A percentile compares a stretch with the other conserved stretches of the same genome.
Evolutionary conservation across 2,113 vertebrate genomes (phyloP).

Genomic region (Rousettus leschenaultii): DNA sequence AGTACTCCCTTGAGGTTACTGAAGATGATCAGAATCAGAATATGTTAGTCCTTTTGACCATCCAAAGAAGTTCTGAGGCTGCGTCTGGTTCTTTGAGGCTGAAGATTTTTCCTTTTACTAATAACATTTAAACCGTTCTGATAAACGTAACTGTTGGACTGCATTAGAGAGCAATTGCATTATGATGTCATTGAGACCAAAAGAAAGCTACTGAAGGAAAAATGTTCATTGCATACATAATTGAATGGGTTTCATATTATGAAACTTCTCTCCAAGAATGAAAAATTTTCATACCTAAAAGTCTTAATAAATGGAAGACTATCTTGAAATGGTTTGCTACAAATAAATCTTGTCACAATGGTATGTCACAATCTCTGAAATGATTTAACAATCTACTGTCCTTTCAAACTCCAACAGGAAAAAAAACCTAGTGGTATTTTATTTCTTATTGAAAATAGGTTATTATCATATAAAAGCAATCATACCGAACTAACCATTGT

Average conservation of each 20-base stretch:
- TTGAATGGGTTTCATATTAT: not conserved
- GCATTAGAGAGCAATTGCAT: not conserved
- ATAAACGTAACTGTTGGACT: not conserved
- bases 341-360: not conserved
- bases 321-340: conserved; percentile 21
- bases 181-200: conserved; percentile 12
- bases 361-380: not conserved
- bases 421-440: not conserved
- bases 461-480: not conserved
- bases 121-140: conserved; percentile 17
- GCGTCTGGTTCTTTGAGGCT: not conserved
- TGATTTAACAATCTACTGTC: not conserved
- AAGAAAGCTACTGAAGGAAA: conserved; percentile 4
- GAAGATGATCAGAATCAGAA: not conserved
- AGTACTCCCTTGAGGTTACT: not conserved
- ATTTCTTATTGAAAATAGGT: not conserved
- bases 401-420: not conserved
- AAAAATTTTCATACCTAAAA: not conserved
- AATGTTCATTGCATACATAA: not conserved
- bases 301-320: not conserved
- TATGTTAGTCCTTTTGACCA: not conserved
- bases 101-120: conserved; percentile 13
- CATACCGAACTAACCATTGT: not conserved
- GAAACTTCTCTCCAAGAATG: not conserved
- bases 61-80: not conserved